Evolutionary conservation across 2,797 vertebrate genomes (phyloP).

Genomic region (Odontamblyopus lacepedii): DNA sequence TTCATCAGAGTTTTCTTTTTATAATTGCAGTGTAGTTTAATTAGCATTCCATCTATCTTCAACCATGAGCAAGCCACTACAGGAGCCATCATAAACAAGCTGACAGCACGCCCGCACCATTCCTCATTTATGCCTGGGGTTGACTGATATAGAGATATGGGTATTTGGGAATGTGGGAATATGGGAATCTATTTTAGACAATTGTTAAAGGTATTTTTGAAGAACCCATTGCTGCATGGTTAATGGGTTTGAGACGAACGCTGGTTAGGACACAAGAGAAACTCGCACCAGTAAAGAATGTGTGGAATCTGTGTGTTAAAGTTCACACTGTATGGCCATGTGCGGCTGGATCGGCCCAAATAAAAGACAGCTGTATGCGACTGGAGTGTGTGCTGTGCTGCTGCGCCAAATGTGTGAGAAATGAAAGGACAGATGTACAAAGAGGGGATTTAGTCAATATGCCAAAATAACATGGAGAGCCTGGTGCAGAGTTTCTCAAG

Average conservation of each 20-base stretch:
- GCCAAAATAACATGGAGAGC: not conserved
- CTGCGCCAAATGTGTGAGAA: conserved; percentile 16
- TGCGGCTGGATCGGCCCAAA: conserved; percentile 68
- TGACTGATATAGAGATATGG: conserved; percentile 8
- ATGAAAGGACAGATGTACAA: conserved; percentile 8
- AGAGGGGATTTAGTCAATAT: conserved; percentile 12
- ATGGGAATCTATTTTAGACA: too few relatives aligned
- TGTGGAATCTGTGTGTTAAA: conserved; percentile 75
- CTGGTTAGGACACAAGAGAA: conserved; percentile 49
- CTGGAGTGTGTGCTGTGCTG: conserved; percentile 25
- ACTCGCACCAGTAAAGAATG: conserved; percentile 72
- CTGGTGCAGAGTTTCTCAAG: not conserved
- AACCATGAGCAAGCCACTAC: conserved; percentile 56
- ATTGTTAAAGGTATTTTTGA: too few relatives aligned
- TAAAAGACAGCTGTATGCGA: conserved; percentile 71
- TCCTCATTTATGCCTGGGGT: conserved; percentile 3
- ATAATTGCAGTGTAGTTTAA: conserved; percentile 51
- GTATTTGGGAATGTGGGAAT: not conserved
- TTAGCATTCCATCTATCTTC: conserved; percentile 65
- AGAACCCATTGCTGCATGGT: not conserved
- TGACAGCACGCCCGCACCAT: conserved; percentile 32
- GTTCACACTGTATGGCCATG: conserved; percentile 72
- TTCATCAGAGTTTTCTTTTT: not conserved
- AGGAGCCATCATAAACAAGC: conserved; percentile 57
- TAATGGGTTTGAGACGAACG: not conserved